phyloP scores from a whole-genome alignment of 2,113 vertebrate species.

The Macquaria australasica region DNA sequence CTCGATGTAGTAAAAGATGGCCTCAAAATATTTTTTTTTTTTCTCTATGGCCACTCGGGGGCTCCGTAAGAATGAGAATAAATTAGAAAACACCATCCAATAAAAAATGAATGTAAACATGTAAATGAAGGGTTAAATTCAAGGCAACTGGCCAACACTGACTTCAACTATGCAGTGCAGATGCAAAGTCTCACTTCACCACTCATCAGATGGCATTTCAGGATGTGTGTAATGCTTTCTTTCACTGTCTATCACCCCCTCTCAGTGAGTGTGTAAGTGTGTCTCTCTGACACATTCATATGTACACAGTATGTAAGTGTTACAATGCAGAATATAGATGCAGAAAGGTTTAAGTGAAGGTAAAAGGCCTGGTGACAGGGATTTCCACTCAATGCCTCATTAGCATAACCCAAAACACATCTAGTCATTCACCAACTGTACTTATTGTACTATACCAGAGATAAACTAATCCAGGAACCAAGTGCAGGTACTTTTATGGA shows the following conservation, averaged over 20 bases:
- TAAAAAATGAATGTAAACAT: not conserved
- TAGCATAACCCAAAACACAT: not conserved
- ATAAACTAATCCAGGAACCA: not conserved
- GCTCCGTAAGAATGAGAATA: too few species aligned
- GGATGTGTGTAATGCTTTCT: slow-evolving; percentile 48
- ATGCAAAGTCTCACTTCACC: slow-evolving; percentile 73
- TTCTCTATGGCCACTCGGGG: too few species aligned
- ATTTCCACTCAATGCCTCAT: not conserved
- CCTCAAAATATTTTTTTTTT: too few species aligned
- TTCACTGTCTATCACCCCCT: slow-evolving; percentile 56
- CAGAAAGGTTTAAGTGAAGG: not conserved
- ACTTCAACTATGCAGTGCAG: slow-evolving; percentile 70
- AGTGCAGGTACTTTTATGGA: not conserved
- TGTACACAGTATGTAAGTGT: slow-evolving; percentile 45
- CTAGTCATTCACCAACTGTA: not conserved
- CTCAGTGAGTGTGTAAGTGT: slow-evolving; percentile 15
- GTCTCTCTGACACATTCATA: slow-evolving; percentile 31
- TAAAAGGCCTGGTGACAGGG: not conserved
- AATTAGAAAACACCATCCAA: not conserved
- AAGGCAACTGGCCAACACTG: slow-evolving; percentile 55
- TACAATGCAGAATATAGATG: slow-evolving; percentile 24
- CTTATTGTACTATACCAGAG: not conserved
- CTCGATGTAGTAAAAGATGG: too few species aligned
- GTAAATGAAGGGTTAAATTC: slow-evolving; percentile 54
- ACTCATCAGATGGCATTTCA: slow-evolving; percentile 70